A percentile compares a stretch with the other conserved stretches of the same genome.
These are phyloP conservation scores for Melanaphis sacchari DNA, from an alignment of 1,140 invertebrate species.

Conservation along the genomic window DNA sequence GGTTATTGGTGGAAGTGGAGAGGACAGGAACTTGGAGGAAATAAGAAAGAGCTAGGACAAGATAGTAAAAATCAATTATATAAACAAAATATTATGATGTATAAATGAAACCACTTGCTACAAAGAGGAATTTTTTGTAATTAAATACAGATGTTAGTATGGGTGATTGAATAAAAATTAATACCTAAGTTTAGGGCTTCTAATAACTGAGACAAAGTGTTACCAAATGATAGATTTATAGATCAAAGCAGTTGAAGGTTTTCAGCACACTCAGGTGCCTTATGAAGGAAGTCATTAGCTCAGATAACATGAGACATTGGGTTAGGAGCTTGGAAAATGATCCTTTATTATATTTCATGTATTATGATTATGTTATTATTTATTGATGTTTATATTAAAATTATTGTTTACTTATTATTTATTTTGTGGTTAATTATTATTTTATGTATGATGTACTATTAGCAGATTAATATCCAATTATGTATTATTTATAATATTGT, in stretches of 20 bases:
- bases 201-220: slow-evolving; percentile 16
- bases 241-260: slow-evolving; percentile 42
- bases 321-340: neutral
- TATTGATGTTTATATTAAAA: no score
- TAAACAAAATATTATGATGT: slow-evolving; percentile 41
- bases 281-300: neutral
- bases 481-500: no score
- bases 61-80: neutral
- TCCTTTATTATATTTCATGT: no score
- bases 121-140: no score
- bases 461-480: no score
- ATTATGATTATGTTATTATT: no score
- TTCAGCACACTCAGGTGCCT: slow-evolving; percentile 6
- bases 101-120: no score
- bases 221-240: slow-evolving; percentile 55
- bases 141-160: no score
- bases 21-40: neutral
- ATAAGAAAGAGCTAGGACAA: slow-evolving; percentile 1
- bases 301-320: slow-evolving; percentile 39
- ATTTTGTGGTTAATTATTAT: no score
- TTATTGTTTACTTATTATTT: no score
- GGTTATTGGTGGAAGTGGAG: neutral
- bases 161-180: no score
- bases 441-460: no score
- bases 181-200: neutral